A percentile compares a stretch with the other conserved stretches of the same genome.
These are phyloP conservation scores for Pyrocephalus nanus DNA, from an alignment of 2,797 vertebrate species.

Conservation along the genomic window DNA sequence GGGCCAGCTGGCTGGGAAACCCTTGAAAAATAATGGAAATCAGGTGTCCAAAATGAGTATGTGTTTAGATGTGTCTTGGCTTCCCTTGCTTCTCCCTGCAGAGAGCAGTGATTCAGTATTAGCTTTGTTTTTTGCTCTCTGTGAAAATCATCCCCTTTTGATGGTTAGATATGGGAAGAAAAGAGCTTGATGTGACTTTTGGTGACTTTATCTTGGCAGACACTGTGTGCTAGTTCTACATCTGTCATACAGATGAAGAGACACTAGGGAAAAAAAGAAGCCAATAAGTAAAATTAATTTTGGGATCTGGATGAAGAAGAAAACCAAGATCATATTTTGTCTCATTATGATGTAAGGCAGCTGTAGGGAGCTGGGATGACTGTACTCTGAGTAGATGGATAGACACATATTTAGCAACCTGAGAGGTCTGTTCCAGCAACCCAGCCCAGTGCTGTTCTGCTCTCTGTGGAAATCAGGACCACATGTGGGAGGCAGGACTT, in stretches of 20 bases:
- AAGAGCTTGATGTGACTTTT: not conserved
- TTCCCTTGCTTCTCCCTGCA: constrained; percentile 1
- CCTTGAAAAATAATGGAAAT: constrained; percentile 28
- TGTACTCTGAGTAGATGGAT: not conserved
- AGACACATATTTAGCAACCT: not conserved
- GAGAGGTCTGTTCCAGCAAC: not conserved
- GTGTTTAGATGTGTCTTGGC: constrained; percentile 20
- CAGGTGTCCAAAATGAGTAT: constrained; percentile 7
- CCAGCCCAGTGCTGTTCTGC: not conserved
- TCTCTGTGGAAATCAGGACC: not conserved
- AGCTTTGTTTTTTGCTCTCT: not conserved
- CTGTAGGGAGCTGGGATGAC: not conserved
- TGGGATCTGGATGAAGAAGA: not conserved
- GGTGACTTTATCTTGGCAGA: constrained; percentile 39
- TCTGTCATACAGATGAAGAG: constrained; percentile 34
- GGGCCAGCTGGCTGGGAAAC: constrained; percentile 27
- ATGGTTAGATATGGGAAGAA: not conserved
- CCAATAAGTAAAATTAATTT: not conserved
- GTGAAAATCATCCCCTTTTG: not conserved
- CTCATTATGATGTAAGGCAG: not conserved
- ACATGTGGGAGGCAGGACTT: not conserved
- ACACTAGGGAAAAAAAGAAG: not conserved
- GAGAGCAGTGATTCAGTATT: not conserved
- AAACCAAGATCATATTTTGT: not conserved
- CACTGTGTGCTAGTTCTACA: not conserved